Evolutionary conservation across 2,113 vertebrate genomes (phyloP).

Genomic region (Porphyrio hochstetteri): DNA sequence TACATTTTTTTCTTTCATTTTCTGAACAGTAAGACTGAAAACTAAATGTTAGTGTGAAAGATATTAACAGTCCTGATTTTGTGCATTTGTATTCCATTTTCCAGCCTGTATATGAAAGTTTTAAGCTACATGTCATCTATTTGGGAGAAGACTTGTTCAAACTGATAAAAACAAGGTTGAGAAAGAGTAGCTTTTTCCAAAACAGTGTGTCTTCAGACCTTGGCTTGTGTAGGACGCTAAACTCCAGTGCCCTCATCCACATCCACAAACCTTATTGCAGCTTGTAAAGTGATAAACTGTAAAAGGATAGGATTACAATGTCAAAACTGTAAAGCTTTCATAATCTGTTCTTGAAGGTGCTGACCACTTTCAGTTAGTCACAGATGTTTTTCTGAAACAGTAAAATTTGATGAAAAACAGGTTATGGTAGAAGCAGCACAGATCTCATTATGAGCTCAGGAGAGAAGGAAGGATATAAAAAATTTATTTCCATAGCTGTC

Average conservation of each 20-base stretch:
- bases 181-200: background rate
- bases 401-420: background rate
- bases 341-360: background rate
- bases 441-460: conserved; percentile 11
- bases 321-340: conserved; percentile 2
- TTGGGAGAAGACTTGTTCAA: background rate
- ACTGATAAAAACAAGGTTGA: background rate
- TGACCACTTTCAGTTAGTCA: background rate
- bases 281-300: background rate
- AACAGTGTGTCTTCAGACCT: background rate
- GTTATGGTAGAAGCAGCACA: background rate
- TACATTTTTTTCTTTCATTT: background rate
- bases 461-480: conserved; percentile 18
- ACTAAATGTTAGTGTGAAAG: background rate
- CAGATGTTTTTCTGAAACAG: background rate
- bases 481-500: background rate
- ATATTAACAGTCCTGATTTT: background rate
- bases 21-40: background rate
- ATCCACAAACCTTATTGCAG: background rate
- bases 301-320: background rate
- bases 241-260: background rate
- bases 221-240: background rate
- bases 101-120: background rate
- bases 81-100: background rate
- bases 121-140: background rate